Evolutionary conservation across 2,888 invertebrate species (phyloP), one percentile per base, ranked within the genome.

Genomic region (Hypolimnas misippus): DNA sequence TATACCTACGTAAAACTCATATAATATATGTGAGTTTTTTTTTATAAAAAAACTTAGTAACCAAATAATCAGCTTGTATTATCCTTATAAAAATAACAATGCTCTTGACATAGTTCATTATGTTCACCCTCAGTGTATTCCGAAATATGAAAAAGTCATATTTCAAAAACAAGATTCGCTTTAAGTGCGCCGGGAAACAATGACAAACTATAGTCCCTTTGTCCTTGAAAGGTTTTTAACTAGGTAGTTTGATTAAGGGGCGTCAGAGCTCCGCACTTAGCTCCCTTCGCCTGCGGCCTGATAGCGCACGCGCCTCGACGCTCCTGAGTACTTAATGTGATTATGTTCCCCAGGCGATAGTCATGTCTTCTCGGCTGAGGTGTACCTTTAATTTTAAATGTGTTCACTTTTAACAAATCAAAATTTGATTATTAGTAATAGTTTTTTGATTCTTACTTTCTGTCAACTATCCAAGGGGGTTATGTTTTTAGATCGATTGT

Each of bases 111-210:
- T 12, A 38, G 1, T 8, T 10, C 7, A 49, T 1, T 14, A 3
- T 3, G 3, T 31, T 29, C 16, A 31, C 1, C 8, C 59, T 70
- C 67, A 70, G 72, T 70, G 74, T 83, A 84, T 82, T 86, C 80
- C 78, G 79, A 81, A 85, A 81, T 82, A 86, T 82, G 85, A 86
- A 87, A 87, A 84, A 86, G 81, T 85, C 84, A 83, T 17, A 55
- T 42, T 33, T 19, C 6, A 14, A 60, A 46, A 12, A 44, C 7
- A 16, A 49, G 29, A 16, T 12, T 53, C 19, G 5, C 31, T 51
- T 52, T 7, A 7, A 38, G 46, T 44, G 35, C 12, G 21, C 3
- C 49, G 25, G n/a, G 16, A 21, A 54, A 61, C 57, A 61, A 64
- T 53, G 40, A 35, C 40, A 40, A 60, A 57, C 57, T 54, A 61